Evolutionary conservation across 1,140 invertebrate species (phyloP), one percentile per base, ranked within the genome.

Genomic region (Sarcophaga peregrina): DNA sequence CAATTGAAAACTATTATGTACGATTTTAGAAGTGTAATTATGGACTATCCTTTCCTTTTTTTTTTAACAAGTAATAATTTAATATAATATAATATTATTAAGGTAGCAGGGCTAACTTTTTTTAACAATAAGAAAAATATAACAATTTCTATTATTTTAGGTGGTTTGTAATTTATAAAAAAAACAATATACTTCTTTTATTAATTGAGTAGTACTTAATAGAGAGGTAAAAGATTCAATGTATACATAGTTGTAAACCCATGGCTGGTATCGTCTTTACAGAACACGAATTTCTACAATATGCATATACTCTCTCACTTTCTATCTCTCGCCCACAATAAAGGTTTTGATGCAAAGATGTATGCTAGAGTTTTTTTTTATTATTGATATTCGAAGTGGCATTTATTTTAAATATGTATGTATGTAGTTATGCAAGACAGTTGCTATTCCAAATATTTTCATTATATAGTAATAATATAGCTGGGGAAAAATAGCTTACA

Each of bases 201-300:
- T n/a, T 68, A 68, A 68, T 5, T 68, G 17, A 37, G 17, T 68
- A 68, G 50, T 52, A 52, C 13, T 3, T 52, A 10, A 13, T 52
- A 52, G 50, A 68, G 17, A 68, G 62, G 62, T 68, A 68, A 68
- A 20, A n/a, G 5, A n/a, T 20, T 8, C 17, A 68, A 17, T 68
- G n/a, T 25, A 2, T 37, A 37, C 25, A 37, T 37, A 37, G 25
- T 37, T 37, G 25, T 37, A 37, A 37, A 2, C 25, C 25, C 25
- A 68, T 68, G 62, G 62, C 62, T 68, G 62, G 62, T 68, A 68
- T 68, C 62, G 58, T 68, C 62, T 68, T 17, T 68, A 68, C 62
- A 68, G 17, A 68, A 68, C 62, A 68, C 62, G 6, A 68, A 20
- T 17, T 25, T 25, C 20, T 68, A 20, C 17, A 68, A 20, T 20